These are phyloP conservation scores for Pristionchus maxplancki DNA, from an alignment of 2,888 invertebrate genomes.

Conservation along the genomic window DNA sequence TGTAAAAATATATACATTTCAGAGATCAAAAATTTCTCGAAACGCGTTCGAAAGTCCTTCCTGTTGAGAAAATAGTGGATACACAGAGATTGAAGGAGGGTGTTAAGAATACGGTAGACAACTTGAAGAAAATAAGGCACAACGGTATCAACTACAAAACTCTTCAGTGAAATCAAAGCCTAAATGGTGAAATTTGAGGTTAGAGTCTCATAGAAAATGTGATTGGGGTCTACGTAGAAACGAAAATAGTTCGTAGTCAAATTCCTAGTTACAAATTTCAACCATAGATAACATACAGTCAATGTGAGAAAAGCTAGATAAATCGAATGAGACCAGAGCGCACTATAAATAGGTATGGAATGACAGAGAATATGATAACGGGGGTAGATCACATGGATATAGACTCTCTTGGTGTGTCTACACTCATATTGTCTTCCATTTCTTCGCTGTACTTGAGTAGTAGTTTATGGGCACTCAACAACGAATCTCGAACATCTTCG, in stretches of 20 bases:
- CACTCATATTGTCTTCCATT: constrained; percentile 32
- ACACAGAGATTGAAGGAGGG: not conserved
- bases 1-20: not conserved
- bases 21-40: not conserved
- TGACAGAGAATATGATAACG: not conserved
- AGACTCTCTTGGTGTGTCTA: constrained; percentile 28
- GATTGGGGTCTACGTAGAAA: no score
- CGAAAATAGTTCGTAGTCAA: no score
- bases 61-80: not conserved
- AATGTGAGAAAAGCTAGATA: not conserved
- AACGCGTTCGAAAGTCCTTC: not conserved
- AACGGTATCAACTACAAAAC: no score
- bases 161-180: no score
- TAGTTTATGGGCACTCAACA: constrained; percentile 60
- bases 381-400: constrained; percentile 23
- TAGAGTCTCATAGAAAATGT: no score
- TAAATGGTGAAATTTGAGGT: no score
- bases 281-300: not conserved
- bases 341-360: not conserved
- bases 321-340: not conserved
- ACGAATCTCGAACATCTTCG: constrained; percentile 63
- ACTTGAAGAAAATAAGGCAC: no score
- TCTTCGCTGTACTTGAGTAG: constrained; percentile 60
- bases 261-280: no score
- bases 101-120: not conserved